Percentiles rank a stretch among this genome's conserved stretches.
These are phyloP conservation scores for Platichthys stellatus DNA, from an alignment of 2,113 vertebrate species.

Conservation along the genomic window DNA sequence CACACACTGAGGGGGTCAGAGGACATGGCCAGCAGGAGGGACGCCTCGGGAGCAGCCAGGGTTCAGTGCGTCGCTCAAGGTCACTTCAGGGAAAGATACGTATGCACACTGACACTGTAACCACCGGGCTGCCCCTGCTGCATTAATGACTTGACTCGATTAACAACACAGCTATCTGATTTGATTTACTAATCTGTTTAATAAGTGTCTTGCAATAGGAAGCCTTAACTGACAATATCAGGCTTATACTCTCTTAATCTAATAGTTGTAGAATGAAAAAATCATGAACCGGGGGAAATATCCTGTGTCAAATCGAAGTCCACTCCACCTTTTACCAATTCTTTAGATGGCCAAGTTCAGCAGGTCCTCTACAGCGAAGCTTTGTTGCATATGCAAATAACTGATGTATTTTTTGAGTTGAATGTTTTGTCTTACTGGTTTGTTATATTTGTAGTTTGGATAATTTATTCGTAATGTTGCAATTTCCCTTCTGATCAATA, in stretches of 20 bases:
- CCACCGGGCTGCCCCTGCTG: conserved; percentile 53
- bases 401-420: background rate
- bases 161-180: conserved; percentile 42
- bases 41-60: conserved; percentile 56
- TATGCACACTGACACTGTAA: conserved; percentile 58
- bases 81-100: conserved; percentile 59
- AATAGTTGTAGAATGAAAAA: conserved; percentile 1
- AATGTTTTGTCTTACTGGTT: background rate
- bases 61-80: conserved; percentile 70
- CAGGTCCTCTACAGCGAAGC: conserved; percentile 19
- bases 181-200: conserved; percentile 48
- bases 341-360: conserved; percentile 38
- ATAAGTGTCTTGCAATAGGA: conserved; percentile 15
- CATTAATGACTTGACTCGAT: conserved; percentile 8
- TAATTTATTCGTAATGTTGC: background rate
- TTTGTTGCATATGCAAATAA: conserved; percentile 14
- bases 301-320: conserved; percentile 28
- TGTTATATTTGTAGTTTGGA: background rate
- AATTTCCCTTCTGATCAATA: background rate
- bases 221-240: conserved; percentile 1
- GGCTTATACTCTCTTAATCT: background rate
- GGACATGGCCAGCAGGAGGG: conserved; percentile 64
- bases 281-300: background rate
- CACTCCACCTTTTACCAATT: conserved; percentile 67
- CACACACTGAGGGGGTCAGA: conserved; percentile 56